Evolutionary conservation across 1,140 invertebrate species (phyloP).

Genomic region (fruit fly (Drosophila melanogaster)): DNA sequence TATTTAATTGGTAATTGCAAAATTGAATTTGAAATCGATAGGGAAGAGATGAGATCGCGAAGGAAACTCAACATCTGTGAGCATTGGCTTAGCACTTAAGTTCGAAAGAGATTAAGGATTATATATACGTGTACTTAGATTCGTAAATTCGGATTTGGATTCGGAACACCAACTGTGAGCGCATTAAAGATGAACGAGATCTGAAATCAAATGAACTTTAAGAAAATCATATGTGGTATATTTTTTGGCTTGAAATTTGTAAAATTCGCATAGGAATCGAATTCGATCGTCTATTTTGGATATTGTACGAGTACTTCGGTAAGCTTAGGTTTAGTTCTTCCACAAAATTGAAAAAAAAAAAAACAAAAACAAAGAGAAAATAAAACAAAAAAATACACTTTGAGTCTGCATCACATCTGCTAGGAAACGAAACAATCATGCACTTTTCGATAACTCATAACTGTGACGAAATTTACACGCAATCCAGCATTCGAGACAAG

Average conservation of each 20-base stretch:
- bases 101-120: slow-evolving; percentile 52
- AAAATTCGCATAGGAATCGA: slow-evolving; percentile 51
- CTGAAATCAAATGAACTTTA: slow-evolving; percentile 50
- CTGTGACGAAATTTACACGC: slow-evolving; percentile 71
- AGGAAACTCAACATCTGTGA: slow-evolving; percentile 71
- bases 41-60: slow-evolving; percentile 34
- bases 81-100: slow-evolving; percentile 76
- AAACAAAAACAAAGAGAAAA: not conserved
- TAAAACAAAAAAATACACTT: not conserved
- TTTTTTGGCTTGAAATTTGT: slow-evolving; percentile 62
- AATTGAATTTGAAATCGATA: slow-evolving; percentile 45
- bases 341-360: not conserved
- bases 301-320: slow-evolving; percentile 55
- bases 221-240: slow-evolving; percentile 68
- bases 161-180: slow-evolving; percentile 72
- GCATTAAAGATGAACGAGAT: slow-evolving; percentile 62
- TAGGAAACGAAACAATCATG: slow-evolving; percentile 67
- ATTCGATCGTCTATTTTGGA: slow-evolving; percentile 64
- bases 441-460: slow-evolving; percentile 60
- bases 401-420: slow-evolving; percentile 47
- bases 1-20: slow-evolving; percentile 78
- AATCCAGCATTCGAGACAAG: slow-evolving; percentile 9
- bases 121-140: slow-evolving; percentile 61
- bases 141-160: slow-evolving; percentile 21
- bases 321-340: slow-evolving; percentile 73